Evolutionary conservation across 2,797 vertebrate genomes (phyloP), one percentile per base, ranked within the genome.

Genomic region (Ispidina lecontei): DNA sequence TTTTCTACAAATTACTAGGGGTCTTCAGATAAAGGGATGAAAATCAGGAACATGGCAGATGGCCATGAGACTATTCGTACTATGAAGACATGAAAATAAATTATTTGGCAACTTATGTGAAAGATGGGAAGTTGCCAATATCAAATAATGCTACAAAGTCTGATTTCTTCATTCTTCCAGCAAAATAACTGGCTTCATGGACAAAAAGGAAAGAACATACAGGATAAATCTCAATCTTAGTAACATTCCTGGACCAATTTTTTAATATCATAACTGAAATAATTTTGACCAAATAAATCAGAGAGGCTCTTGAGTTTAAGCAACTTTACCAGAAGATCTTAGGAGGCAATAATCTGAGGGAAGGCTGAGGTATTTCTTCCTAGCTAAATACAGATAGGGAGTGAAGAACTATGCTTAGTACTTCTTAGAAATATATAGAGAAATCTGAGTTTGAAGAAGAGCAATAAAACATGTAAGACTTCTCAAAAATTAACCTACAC

Each of bases 41-140:
- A 91, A 94, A 87, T 54, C 71, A 73, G 71, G 86, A 91, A 90
- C 71, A 74, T 0, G 4, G 90, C 81, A 91, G 89, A 93, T 91
- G 86, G 86, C 58, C 39, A 16, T 35, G 41, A 90, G 44, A 79
- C 69, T 58, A 64, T 91, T 86, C 0, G 12, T 84, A 82, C 84
- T 71, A 73, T 7, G 26, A 93, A 84, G 60, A 87, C 19, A 82
- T 1, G 5, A 84, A 92, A 93, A 94, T 69, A 94, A 91, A 79
- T 46, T 0, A 87, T 62, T 77, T 87, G 81, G 72, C 74, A 76
- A 76, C 52, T 90, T 75, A 51, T 22, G 41, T 28, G 82, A 58
- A 41, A 84, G 43, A 78, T 7, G 78, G 49, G 43, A 91, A 81
- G 12, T 23, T 90, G 84, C 41, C 56, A 79, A 58, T 49, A 74